These are phyloP conservation scores for Antheraea yamamai DNA, from an alignment of 2,888 invertebrate genomes.

Conservation along the genomic window DNA sequence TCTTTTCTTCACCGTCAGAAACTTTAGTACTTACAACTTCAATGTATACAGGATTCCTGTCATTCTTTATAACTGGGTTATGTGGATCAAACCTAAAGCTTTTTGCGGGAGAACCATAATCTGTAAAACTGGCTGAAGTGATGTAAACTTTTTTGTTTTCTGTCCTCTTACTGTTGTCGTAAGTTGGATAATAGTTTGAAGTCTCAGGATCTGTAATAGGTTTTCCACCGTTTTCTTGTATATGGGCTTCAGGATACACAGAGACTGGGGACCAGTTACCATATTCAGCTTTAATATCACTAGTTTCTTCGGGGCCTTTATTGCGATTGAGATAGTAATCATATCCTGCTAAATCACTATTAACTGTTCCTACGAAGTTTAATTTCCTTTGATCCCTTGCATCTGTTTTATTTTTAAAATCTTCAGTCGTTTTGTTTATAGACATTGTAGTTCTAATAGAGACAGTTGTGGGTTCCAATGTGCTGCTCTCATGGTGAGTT, in stretches of 20 bases:
- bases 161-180: conserved; percentile 68
- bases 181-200: conserved; percentile 73
- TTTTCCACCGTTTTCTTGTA: conserved; percentile 70
- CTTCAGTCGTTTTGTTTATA: conserved; percentile 50
- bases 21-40: conserved; percentile 78
- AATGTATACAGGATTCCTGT: conserved; percentile 81
- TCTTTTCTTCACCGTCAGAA: conserved; percentile 71
- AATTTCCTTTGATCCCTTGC: conserved; percentile 73
- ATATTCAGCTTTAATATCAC: conserved; percentile 75
- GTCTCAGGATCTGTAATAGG: conserved; percentile 69
- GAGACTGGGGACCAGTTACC: conserved; percentile 81
- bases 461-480: conserved; percentile 59
- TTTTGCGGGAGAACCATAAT: conserved; percentile 72
- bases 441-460: conserved; percentile 54
- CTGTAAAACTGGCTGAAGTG: conserved; percentile 70
- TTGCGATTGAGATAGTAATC: conserved; percentile 75
- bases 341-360: conserved; percentile 74
- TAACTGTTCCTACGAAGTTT: conserved; percentile 60
- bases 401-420: conserved; percentile 69
- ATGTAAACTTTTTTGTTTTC: conserved; percentile 77
- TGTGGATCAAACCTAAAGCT: conserved; percentile 75
- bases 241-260: conserved; percentile 73
- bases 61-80: conserved; percentile 77
- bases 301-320: conserved; percentile 67
- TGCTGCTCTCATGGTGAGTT: conserved; percentile 43